phyloP scores from a whole-genome alignment of 2,113 vertebrate genomes.

The Heterochromis multidens region DNA sequence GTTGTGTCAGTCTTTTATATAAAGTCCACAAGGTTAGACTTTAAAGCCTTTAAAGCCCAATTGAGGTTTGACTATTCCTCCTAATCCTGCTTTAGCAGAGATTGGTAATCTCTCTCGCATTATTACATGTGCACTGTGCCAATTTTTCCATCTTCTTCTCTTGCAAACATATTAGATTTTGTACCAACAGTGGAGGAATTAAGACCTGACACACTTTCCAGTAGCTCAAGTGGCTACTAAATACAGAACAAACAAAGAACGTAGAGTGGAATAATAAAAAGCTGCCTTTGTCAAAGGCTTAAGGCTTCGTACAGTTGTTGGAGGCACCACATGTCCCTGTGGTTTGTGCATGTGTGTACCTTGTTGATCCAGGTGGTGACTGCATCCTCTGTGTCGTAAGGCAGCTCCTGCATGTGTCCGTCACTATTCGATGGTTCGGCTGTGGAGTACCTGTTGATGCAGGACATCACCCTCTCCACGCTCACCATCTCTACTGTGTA shows the following conservation, averaged over 20 bases:
- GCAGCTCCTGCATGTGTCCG: constrained; percentile 77
- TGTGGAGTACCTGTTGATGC: constrained; percentile 86
- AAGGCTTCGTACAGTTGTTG: not conserved
- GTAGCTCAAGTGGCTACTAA: not conserved
- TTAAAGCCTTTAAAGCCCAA: not conserved
- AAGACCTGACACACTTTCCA: not conserved
- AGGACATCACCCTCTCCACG: constrained; percentile 88
- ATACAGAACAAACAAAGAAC: constrained; percentile 11
- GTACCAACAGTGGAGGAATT: not conserved
- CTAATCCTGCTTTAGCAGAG: not conserved
- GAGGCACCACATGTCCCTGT: not conserved
- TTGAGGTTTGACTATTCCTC: not conserved
- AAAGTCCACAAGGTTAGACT: not conserved
- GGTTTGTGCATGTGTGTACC: constrained; percentile 65
- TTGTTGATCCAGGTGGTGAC: constrained; percentile 96
- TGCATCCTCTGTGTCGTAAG: constrained; percentile 95
- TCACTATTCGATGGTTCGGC: constrained; percentile 64
- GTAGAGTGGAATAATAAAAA: not conserved
- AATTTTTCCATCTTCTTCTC: not conserved
- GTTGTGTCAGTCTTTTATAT: not conserved
- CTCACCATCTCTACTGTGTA: constrained; percentile 98
- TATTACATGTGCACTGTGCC: not conserved
- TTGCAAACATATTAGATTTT: not conserved
- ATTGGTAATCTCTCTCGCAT: not conserved
- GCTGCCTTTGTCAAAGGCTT: not conserved